These are phyloP conservation scores for Polydesmus complanatus DNA, from an alignment of 2,888 invertebrate species.

Conservation along the genomic window DNA sequence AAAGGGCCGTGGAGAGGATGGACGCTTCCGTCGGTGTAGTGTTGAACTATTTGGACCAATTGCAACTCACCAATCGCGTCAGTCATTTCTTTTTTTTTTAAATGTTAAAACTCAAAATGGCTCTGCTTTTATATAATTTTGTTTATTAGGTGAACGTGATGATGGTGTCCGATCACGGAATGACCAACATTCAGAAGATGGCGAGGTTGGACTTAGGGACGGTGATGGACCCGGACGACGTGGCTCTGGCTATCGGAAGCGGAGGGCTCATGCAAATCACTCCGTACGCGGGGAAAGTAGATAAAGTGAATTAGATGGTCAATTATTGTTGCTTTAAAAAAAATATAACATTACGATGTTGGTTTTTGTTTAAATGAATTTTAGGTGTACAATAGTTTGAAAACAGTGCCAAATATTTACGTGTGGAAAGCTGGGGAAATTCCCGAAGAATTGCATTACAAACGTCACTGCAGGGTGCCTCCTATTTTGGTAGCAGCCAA, in stretches of 20 bases:
- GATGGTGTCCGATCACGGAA: slow-evolving; percentile 31
- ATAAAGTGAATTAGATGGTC: no score
- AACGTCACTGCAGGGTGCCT: slow-evolving; percentile 27
- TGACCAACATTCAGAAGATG: no score
- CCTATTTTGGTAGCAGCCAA: slow-evolving; percentile 29
- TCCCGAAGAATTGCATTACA: slow-evolving; percentile 30
- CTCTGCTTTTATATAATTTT: slow-evolving; percentile 10
- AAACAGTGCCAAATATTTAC: not conserved
- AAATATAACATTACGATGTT: no score
- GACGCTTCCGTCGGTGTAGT: slow-evolving; percentile 26
- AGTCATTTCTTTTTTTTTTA: not conserved
- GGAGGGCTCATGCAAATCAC: no score
- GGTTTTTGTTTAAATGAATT: no score
- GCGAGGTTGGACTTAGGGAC: no score
- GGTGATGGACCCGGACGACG: no score
- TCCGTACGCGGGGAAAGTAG: no score
- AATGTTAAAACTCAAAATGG: not conserved
- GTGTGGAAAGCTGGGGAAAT: slow-evolving; percentile 27
- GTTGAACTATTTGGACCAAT: slow-evolving; percentile 25
- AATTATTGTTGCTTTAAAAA: no score
- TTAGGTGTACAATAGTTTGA: slow-evolving; percentile 8
- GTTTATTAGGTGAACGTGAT: slow-evolving; percentile 28
- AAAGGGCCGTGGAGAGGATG: slow-evolving; percentile 26
- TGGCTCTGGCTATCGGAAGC: no score
- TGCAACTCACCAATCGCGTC: slow-evolving; percentile 17